These are phyloP conservation scores for Pogonomyrmex californicus DNA, from an alignment of 1,140 invertebrate genomes.

Conservation along the genomic window DNA sequence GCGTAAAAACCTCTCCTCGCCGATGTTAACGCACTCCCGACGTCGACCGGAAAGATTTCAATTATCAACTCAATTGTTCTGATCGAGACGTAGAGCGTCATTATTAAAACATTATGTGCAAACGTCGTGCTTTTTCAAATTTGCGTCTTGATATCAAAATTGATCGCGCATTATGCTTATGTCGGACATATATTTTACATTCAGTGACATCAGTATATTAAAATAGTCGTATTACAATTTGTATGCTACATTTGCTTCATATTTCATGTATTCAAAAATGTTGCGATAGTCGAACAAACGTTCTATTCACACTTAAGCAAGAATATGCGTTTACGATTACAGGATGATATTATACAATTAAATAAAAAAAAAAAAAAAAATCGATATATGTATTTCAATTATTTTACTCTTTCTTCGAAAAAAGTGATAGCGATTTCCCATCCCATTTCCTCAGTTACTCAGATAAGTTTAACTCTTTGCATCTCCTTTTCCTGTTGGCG, in stretches of 20 bases:
- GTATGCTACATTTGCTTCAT: not conserved
- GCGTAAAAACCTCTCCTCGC: not conserved
- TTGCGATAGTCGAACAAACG: not conserved
- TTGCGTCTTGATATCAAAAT: not conserved
- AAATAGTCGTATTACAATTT: not conserved
- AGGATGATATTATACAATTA: not conserved
- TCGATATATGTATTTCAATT: not conserved
- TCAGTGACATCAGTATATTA: not conserved
- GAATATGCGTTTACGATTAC: not conserved
- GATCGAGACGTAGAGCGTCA: not conserved
- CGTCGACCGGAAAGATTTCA: not conserved
- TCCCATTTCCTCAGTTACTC: not conserved
- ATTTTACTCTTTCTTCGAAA: not conserved
- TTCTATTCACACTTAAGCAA: not conserved
- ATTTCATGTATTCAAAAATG: not conserved
- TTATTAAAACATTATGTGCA: not conserved
- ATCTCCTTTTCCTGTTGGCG: constrained; percentile 46
- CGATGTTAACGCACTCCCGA: not conserved
- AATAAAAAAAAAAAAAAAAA: constrained; percentile 7
- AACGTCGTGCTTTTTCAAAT: not conserved
- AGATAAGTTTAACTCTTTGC: constrained; percentile 38
- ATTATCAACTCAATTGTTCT: not conserved
- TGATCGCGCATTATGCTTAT: not conserved
- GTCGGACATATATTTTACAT: not conserved
- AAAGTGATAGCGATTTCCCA: not conserved